phyloP scores from a whole-genome alignment of 2,797 vertebrate genomes.

The Melanotaenia trifasciata region DNA sequence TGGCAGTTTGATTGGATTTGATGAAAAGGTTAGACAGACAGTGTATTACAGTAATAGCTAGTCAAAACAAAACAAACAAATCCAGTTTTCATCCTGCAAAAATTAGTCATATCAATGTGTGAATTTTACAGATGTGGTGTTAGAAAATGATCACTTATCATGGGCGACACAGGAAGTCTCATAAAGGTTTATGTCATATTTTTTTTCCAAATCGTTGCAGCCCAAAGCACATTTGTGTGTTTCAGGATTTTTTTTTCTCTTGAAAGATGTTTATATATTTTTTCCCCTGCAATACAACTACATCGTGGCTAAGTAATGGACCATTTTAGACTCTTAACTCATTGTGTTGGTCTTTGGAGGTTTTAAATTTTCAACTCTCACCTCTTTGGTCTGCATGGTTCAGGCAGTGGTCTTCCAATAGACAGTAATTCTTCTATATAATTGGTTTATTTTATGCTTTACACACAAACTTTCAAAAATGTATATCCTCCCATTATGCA shows the following conservation, averaged over 20 bases:
- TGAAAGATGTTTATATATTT: not conserved
- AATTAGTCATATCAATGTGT: not conserved
- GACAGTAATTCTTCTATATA: too few species aligned
- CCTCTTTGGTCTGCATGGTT: not conserved
- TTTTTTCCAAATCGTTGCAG: not conserved
- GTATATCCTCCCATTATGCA: not conserved
- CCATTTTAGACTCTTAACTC: not conserved
- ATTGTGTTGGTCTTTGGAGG: not conserved
- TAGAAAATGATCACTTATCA: too few species aligned
- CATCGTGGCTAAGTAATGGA: not conserved
- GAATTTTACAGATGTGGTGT: too few species aligned
- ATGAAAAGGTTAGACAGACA: conserved; percentile 24
- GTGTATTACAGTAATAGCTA: not conserved
- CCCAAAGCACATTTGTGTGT: too few species aligned
- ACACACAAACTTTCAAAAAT: not conserved
- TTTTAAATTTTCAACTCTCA: not conserved
- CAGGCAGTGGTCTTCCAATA: not conserved
- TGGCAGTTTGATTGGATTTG: conserved; percentile 45
- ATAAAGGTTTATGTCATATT: not conserved
- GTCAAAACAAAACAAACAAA: conserved; percentile 8
- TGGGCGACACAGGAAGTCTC: not conserved
- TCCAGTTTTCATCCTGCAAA: not conserved
- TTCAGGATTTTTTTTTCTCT: not conserved
- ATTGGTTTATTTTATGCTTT: not conserved
- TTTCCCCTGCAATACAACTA: not conserved